phyloP scores from a whole-genome alignment of 37 sponge, comb jelly and placozoan species.

The Aplysina aerophoba region DNA sequence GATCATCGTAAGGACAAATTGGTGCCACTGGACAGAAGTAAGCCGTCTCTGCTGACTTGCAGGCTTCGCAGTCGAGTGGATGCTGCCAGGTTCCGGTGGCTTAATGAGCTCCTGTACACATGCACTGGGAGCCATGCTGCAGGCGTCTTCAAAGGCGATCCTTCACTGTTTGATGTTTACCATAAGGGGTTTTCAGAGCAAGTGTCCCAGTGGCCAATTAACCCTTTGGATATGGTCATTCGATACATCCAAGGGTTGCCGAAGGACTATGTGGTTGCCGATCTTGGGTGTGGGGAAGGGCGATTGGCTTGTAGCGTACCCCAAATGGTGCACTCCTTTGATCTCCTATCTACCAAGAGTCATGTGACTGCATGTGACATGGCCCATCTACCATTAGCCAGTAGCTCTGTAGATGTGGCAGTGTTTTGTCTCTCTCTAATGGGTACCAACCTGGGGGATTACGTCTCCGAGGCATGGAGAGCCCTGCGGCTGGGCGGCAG shows the following conservation, averaged over 20 bases:
- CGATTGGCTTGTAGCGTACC: slow-evolving; percentile 73
- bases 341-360: slow-evolving; percentile 80
- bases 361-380: slow-evolving; percentile 92
- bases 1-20: too few relatives aligned
- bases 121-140: slow-evolving; percentile 61
- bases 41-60: too few relatives aligned
- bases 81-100: slow-evolving; percentile 85
- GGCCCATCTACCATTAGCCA: slow-evolving; percentile 79
- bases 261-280: slow-evolving; percentile 64
- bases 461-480: slow-evolving; percentile 84
- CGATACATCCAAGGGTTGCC: slow-evolving; percentile 63
- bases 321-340: slow-evolving; percentile 86
- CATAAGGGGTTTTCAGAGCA: slow-evolving; percentile 88
- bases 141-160: slow-evolving; percentile 76
- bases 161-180: slow-evolving; percentile 81
- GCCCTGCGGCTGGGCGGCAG: slow-evolving; percentile 67
- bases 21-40: too few relatives aligned
- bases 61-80: slow-evolving; percentile 45
- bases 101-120: slow-evolving; percentile 96
- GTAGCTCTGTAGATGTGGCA: slow-evolving; percentile 71
- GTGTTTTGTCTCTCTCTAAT: slow-evolving; percentile 97
- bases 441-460: slow-evolving; percentile 93
- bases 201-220: slow-evolving; percentile 89
- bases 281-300: slow-evolving; percentile 97
- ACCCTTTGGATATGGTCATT: slow-evolving; percentile 89